Conservation (phyloP, 2,797 vertebrate genomes). For the Tolypeutes matacus region DNA sequence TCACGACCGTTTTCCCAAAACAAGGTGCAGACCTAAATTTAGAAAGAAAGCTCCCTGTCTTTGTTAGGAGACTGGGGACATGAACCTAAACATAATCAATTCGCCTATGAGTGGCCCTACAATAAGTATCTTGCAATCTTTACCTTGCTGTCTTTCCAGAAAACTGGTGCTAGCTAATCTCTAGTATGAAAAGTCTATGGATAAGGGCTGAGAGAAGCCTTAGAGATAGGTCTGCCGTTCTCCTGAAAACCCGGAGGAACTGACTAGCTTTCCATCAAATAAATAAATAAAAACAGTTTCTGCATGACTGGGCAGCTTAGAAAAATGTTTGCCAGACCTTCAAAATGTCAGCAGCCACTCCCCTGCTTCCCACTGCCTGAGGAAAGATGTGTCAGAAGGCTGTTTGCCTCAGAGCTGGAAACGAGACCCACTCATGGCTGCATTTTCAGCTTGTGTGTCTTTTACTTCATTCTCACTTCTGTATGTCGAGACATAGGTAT, state of each 20-base stretch:
- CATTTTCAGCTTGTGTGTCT: not conserved
- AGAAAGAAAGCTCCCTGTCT: not conserved
- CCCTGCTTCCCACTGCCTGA: not conserved
- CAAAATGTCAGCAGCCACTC: not conserved
- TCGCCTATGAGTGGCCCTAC: not conserved
- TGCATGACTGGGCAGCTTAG: conserved; percentile 32
- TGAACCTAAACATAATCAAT: not conserved
- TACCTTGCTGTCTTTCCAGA: not conserved
- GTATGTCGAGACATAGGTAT: not conserved
- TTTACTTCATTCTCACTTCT: not conserved
- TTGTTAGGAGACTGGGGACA: not conserved
- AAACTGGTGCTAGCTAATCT: not conserved
- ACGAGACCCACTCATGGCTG: not conserved
- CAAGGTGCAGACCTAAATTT: not conserved
- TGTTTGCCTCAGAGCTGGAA: not conserved
- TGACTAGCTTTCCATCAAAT: not conserved
- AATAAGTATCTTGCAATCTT: rapidly evolving
- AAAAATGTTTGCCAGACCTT: conserved; percentile 58
- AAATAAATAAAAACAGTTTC: conserved; percentile 21
- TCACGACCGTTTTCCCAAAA: rapidly evolving
- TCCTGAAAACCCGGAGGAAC: not conserved
- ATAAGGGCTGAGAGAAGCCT: not conserved
- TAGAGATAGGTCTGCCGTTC: not conserved
- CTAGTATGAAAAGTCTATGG: not conserved
- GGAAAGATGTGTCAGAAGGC: not conserved